phyloP scores from a whole-genome alignment of 1,140 invertebrate species.

The Ladona fulva region DNA sequence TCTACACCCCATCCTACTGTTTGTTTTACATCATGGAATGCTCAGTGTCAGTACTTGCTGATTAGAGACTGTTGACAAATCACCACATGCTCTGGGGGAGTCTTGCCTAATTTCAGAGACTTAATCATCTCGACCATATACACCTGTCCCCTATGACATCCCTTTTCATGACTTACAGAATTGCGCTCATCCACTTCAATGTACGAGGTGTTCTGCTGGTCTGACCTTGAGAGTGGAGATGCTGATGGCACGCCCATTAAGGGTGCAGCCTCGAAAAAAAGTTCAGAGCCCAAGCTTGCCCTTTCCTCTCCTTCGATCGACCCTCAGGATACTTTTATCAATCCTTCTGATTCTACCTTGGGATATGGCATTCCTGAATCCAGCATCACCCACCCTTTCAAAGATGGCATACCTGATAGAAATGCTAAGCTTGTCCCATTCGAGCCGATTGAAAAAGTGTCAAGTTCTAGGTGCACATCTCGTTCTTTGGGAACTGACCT shows the following conservation, averaged over 20 bases:
- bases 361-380: background rate
- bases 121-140: background rate
- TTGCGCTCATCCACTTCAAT: slow-evolving; percentile 60
- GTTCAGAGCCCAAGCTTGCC: slow-evolving; percentile 41
- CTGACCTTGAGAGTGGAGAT: background rate
- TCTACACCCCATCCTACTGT: no score
- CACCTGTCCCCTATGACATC: background rate
- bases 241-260: background rate
- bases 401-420: background rate
- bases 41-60: no score
- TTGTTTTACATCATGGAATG: no score
- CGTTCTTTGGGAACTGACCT: background rate
- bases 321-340: background rate
- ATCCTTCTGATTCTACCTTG: background rate
- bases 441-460: background rate
- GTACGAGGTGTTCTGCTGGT: slow-evolving; percentile 67
- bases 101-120: background rate
- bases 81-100: background rate
- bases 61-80: background rate
- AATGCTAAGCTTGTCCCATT: background rate
- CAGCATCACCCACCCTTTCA: background rate
- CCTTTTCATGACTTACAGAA: slow-evolving; percentile 43
- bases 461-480: background rate
- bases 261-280: slow-evolving; percentile 39
- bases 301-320: slow-evolving; percentile 34